phyloP scores from a whole-genome alignment of 2,797 vertebrate species.

The Austrolebias charrua region DNA sequence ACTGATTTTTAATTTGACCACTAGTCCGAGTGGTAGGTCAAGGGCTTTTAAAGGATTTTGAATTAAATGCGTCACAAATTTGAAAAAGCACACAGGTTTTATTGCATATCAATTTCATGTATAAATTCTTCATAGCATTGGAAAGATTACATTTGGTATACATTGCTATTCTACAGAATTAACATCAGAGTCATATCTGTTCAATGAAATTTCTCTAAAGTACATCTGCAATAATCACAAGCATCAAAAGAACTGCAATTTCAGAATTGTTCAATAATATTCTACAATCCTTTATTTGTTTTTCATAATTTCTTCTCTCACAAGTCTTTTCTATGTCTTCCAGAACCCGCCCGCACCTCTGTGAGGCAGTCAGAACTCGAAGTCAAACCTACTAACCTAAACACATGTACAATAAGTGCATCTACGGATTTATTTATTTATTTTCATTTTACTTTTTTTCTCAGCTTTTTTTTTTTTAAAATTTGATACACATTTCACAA shows the following conservation, averaged over 20 bases:
- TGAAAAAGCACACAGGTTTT: slow-evolving; percentile 99
- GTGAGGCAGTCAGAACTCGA: slow-evolving; percentile 85
- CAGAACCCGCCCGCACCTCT: slow-evolving; percentile 78
- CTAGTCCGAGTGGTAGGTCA: background rate
- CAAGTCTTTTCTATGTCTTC: slow-evolving; percentile 79
- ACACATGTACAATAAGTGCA: slow-evolving; percentile 95
- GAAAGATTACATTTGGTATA: slow-evolving; percentile 99
- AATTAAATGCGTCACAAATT: slow-evolving; percentile 29
- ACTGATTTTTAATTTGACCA: background rate
- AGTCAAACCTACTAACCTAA: slow-evolving; percentile 87
- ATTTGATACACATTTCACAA: slow-evolving; percentile 92
- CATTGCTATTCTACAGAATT: slow-evolving; percentile 99
- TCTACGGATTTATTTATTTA: slow-evolving; percentile 87
- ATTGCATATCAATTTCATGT: slow-evolving; percentile 99
- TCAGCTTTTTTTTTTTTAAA: slow-evolving; percentile 76
- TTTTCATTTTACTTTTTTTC: slow-evolving; percentile 66
- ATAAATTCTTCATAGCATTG: slow-evolving; percentile 99
- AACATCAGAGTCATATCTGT: slow-evolving; percentile 92
- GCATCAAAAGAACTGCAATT: slow-evolving; percentile 89
- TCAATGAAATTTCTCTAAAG: slow-evolving; percentile 94
- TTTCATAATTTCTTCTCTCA: slow-evolving; percentile 81
- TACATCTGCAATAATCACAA: slow-evolving; percentile 92
- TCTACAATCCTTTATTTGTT: slow-evolving; percentile 86
- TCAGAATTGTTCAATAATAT: slow-evolving; percentile 88
- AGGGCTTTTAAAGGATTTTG: background rate